Evolutionary conservation across 2,888 invertebrate species (phyloP), one percentile per base, ranked within the genome.

Genomic region (Heteromurus nitidus): DNA sequence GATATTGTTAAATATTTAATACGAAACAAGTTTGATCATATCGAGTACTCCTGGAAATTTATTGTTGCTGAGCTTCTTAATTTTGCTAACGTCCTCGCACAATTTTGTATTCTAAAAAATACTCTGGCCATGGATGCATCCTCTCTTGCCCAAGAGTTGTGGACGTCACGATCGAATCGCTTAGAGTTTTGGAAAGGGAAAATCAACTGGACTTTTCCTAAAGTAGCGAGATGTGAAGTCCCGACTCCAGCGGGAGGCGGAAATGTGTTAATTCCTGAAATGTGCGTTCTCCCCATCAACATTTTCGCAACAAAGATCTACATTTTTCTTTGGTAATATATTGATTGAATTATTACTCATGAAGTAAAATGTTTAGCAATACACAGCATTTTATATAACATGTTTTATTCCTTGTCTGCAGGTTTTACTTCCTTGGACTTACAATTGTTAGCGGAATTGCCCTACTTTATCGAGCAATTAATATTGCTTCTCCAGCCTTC

Each of bases 281-380:
- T 76, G 3, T 84, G 84, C 55, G 82, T 82, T 1, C 81, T 82
- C 18, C 84, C 84, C 9, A 62, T 80, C 7, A 84, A 84, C 36
- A 79, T 84, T 30, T 82, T 84, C 36, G 53, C 30, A 5, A 82
- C 75, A 13, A 84, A 84, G 72, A 65, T 80, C 3, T 84, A 81
- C 64, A 80, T 84, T 16, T 69, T 84, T 22, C 64, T 84, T 0
- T 84, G 84, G 84, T 82, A 82, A 77, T n/a, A n/a, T n/a, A n/a
- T n/a, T n/a, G n/a, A n/a, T n/a, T n/a, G n/a, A n/a, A n/a, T n/a
- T n/a, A n/a, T n/a, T n/a, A n/a, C n/a, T n/a, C n/a, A n/a, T n/a
- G n/a, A n/a, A n/a, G n/a, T n/a, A n/a, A n/a, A n/a, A n/a, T n/a
- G n/a, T n/a, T n/a, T n/a, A n/a, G n/a, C n/a, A n/a, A n/a, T n/a